Conservation (phyloP, 2,113 vertebrate genomes). For the Mugil cephalus region DNA sequence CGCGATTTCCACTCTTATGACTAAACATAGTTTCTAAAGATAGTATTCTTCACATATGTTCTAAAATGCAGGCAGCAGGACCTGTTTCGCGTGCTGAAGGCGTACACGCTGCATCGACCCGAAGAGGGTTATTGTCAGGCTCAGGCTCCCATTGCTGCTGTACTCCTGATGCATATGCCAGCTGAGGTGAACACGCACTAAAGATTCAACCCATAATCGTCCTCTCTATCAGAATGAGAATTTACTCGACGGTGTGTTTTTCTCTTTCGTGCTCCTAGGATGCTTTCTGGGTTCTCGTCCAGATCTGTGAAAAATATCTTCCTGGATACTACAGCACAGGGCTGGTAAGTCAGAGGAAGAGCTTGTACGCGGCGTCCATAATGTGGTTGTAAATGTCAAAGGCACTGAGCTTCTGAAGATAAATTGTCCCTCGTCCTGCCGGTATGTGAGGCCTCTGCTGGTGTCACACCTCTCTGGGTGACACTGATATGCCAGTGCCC, state of each 20-base stretch:
- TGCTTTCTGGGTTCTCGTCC: conserved; percentile 87
- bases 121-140: conserved; percentile 99
- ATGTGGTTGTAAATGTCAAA: no score
- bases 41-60: neutral
- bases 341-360: conserved; percentile 76
- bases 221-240: neutral
- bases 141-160: conserved; percentile 95
- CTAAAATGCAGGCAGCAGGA: conserved; percentile 90
- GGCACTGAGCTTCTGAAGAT: neutral
- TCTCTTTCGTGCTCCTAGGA: conserved; percentile 69
- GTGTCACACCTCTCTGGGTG: conserved; percentile 5
- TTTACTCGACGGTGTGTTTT: neutral
- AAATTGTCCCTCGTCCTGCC: neutral
- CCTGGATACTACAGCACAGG: conserved; percentile 88
- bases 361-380: neutral
- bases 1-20: neutral
- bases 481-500: conserved; percentile 10
- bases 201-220: neutral
- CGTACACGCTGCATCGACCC: conserved; percentile 92
- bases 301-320: conserved; percentile 89
- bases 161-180: conserved; percentile 99
- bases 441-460: neutral
- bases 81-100: conserved; percentile 94
- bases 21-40: neutral
- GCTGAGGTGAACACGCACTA: conserved; percentile 87